Base-by-base conservation (phyloP, 2,888 invertebrate species). In the Heteropelma amictum region DNA sequence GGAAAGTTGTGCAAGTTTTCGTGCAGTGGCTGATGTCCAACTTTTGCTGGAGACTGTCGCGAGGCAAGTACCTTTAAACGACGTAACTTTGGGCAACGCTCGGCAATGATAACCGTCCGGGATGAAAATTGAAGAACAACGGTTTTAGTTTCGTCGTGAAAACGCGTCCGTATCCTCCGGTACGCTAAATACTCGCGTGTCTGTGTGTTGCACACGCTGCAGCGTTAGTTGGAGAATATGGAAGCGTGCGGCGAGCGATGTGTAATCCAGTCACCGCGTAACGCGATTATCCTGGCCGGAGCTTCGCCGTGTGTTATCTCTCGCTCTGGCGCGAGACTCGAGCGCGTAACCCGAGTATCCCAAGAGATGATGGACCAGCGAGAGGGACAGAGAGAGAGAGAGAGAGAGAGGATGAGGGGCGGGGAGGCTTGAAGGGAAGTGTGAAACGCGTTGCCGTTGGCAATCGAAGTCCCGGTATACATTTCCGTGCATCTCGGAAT, bases 201-300 rank as follows among this genome's bases (percentile, higher is more conserved):
- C 19, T 40, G 54, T 23, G n/a, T 30, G 40, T 35, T 65, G 47
- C 65, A 54, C 49, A 47, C 53, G 60, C 30, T 51, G 35, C 35
- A 54, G 64, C 67, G 28, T 45, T 60, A 45, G 10, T 35, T 19
- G 33, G 58, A 65, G 67, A 79, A 81, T 72, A 80, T 79, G 80
- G 72, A 84, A 84, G 82, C 85, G 85, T 85, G 84, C 49, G 75
- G 75, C 65, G 85, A 82, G 83, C 81, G 84, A 80, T 86, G 84
- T n/a, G n/a, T 87, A 87, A 87, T 87, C 84, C 85, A 86, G 85
- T 87, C 86, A 86, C 83, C 85, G 77, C 83, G 83, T 86, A 87
- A 87, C 84, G 73, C 79, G 86, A 86, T 87, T 87, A 86, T 83
- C 83, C 84, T 81, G 82, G n/a, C 61, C 42, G 68, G 30, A 70